Conservation (phyloP, 2,113 vertebrate species). For the Anoura caudifer region DNA sequence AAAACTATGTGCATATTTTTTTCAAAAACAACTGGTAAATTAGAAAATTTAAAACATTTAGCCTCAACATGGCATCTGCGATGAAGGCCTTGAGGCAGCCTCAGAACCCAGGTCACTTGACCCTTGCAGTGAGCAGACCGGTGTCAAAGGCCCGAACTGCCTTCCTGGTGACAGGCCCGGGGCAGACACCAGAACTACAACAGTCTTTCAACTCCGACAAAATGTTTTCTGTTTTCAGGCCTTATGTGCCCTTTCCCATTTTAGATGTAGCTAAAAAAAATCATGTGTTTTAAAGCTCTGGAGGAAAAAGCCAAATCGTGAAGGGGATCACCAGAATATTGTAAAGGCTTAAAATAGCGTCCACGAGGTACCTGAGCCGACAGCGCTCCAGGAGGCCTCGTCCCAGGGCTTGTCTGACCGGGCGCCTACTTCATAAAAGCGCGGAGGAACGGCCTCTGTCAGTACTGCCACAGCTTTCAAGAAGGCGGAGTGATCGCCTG, state of each 20-base stretch:
- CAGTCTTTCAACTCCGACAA: background rate
- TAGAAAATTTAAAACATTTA: background rate
- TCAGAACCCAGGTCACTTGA: background rate
- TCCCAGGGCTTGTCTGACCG: background rate
- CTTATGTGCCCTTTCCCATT: background rate
- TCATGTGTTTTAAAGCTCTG: background rate
- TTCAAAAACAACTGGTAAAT: background rate
- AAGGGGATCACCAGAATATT: background rate
- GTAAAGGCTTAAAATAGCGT: background rate
- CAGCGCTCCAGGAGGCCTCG: background rate
- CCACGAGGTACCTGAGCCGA: background rate
- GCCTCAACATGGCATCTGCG: background rate
- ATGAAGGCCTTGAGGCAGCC: background rate
- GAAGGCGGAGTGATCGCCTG: background rate
- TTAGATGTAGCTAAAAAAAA: background rate
- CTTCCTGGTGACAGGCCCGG: background rate
- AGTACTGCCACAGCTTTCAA: background rate
- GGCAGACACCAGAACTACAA: background rate
- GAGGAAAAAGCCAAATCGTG: background rate
- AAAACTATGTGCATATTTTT: background rate
- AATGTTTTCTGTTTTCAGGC: background rate
- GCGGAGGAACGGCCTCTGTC: background rate
- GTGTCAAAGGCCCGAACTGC: background rate
- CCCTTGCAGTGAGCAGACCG: background rate
- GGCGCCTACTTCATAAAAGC: background rate